Conservation (phyloP, 2,888 invertebrate species). For the Orthonevra nobilis region DNA sequence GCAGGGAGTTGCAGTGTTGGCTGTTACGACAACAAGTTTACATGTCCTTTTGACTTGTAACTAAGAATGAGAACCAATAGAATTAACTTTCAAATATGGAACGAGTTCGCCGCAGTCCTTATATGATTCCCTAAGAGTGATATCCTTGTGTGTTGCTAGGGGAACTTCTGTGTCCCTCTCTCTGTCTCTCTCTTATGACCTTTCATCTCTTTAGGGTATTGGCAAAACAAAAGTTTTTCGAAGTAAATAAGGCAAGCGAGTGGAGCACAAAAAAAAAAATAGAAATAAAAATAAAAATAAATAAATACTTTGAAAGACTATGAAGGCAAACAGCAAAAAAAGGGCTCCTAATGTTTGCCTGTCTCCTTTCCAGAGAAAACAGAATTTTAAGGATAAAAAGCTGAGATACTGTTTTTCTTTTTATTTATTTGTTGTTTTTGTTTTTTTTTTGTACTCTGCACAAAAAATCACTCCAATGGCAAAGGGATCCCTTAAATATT, state of each 20-base stretch:
- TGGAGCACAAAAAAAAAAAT: no score
- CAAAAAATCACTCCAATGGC: slow-evolving; percentile 16
- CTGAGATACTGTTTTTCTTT: slow-evolving; percentile 8
- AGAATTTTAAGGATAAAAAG: slow-evolving; percentile 27
- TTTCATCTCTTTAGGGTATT: slow-evolving; percentile 11
- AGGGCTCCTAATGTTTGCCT: background rate
- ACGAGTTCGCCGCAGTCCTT: slow-evolving; percentile 5
- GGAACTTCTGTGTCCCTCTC: no score
- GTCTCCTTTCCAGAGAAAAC: slow-evolving; percentile 7
- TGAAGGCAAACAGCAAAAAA: background rate
- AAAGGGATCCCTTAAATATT: slow-evolving; percentile 25
- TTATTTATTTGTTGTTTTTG: no score
- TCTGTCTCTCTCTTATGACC: slow-evolving; percentile 3
- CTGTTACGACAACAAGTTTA: background rate
- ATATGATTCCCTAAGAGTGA: slow-evolving; percentile 15
- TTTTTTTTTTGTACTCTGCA: background rate
- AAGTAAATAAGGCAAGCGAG: no score
- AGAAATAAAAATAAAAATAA: background rate
- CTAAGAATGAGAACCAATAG: slow-evolving; percentile 1
- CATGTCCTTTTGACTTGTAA: slow-evolving; percentile 5
- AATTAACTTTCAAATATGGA: slow-evolving; percentile 18
- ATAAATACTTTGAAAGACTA: slow-evolving; percentile 7
- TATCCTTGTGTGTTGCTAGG: slow-evolving; percentile 27
- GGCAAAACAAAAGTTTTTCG: slow-evolving; percentile 26
- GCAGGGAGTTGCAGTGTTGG: background rate